These are phyloP conservation scores for Tigriopus japonicus DNA, from an alignment of 1,140 invertebrate genomes.

Conservation along the genomic window DNA sequence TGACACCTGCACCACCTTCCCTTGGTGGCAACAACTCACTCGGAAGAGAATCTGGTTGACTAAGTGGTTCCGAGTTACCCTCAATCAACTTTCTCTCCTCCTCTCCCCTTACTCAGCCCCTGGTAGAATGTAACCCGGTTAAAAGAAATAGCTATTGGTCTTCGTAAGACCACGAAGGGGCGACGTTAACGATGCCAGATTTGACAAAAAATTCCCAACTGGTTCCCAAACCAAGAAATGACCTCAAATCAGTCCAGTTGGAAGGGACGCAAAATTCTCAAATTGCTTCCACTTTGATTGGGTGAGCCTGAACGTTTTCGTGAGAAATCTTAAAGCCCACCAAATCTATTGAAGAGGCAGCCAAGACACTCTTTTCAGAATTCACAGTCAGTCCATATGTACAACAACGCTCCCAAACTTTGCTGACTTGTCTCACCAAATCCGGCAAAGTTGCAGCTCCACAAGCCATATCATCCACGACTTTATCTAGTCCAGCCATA, in stretches of 20 bases:
- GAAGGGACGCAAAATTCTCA: constrained; percentile 12
- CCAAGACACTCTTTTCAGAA: background rate
- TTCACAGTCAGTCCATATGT: background rate
- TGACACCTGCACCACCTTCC: too few relatives aligned
- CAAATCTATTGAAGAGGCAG: background rate
- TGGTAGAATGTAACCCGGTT: too few relatives aligned
- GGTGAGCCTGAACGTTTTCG: background rate
- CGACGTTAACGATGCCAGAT: background rate
- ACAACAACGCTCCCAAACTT: too few relatives aligned
- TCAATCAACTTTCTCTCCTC: too few relatives aligned
- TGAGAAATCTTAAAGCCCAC: background rate
- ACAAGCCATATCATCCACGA: background rate
- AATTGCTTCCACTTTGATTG: background rate
- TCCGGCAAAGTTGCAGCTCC: too few relatives aligned
- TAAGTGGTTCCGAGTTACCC: too few relatives aligned
- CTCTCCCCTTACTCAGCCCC: too few relatives aligned
- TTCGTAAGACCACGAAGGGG: constrained; percentile 12
- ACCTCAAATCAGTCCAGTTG: constrained; percentile 8
- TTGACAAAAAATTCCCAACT: constrained; percentile 4
- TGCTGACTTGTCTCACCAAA: too few relatives aligned
- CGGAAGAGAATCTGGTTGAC: too few relatives aligned
- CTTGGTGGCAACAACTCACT: too few relatives aligned
- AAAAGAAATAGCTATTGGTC: too few relatives aligned
- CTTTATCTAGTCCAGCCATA: background rate
- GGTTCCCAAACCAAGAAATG: constrained; percentile 13